Evolutionary conservation across 2,888 invertebrate species (phyloP).

Genomic region (Tenthredo livida): DNA sequence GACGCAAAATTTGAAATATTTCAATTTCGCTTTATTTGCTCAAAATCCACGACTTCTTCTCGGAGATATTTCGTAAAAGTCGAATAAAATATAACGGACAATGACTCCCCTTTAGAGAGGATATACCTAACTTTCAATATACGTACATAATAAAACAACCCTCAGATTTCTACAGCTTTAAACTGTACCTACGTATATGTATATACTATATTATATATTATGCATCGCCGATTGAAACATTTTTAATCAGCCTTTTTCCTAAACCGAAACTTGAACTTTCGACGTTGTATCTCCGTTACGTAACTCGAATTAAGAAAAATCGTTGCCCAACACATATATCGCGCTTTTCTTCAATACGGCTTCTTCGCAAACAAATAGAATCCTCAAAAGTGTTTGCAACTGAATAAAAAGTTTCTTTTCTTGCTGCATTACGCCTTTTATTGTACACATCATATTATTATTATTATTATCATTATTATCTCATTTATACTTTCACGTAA

Average conservation of each 20-base stretch:
- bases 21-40: constrained; percentile 57
- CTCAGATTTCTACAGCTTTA: not conserved
- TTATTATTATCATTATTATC: not conserved
- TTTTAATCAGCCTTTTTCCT: not conserved
- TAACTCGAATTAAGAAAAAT: constrained; percentile 34
- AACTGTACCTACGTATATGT: not conserved
- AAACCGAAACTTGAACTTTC: not conserved
- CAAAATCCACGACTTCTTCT: constrained; percentile 42
- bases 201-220: no score
- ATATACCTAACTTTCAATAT: not conserved
- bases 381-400: constrained; percentile 5
- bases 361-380: constrained; percentile 50
- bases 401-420: not conserved
- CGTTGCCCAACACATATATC: constrained; percentile 6
- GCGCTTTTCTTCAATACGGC: not conserved
- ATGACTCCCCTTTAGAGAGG: not conserved
- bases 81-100: constrained; percentile 35
- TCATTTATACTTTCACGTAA: constrained; percentile 5
- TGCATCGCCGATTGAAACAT: not conserved
- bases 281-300: not conserved
- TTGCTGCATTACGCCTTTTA: constrained; percentile 6
- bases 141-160: not conserved
- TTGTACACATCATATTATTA: not conserved
- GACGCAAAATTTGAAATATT: constrained; percentile 59
- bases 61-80: not conserved